Conservation (phyloP, 37 sponge, comb jelly and placozoan genomes). For the Chondrilla cf. caribensis region DNA sequence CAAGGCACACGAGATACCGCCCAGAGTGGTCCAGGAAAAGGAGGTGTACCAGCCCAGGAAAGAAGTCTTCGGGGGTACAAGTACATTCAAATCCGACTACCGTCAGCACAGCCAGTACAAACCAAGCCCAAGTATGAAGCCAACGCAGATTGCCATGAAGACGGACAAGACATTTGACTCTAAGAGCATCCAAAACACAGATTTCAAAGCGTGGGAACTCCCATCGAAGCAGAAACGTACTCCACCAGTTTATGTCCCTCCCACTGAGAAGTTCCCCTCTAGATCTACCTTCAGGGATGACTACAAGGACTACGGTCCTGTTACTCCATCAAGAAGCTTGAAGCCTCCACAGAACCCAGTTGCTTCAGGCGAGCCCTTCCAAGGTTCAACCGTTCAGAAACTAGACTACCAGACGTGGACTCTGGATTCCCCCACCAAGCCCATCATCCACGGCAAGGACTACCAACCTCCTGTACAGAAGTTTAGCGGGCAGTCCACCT, state of each 20-base stretch:
- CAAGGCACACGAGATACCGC: slow-evolving; percentile 36
- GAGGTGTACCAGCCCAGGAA: slow-evolving; percentile 46
- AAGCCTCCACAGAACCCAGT: slow-evolving; percentile 28
- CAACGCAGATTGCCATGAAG: slow-evolving; percentile 13
- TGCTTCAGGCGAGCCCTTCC: slow-evolving; percentile 15
- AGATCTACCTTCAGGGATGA: slow-evolving; percentile 36
- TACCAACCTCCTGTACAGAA: slow-evolving; percentile 59
- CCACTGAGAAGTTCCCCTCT: slow-evolving; percentile 50
- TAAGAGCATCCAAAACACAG: slow-evolving; percentile 11
- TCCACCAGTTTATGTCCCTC: slow-evolving; percentile 47
- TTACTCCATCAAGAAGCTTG: slow-evolving; percentile 25
- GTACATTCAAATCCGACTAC: slow-evolving; percentile 54
- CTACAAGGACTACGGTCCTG: slow-evolving; percentile 42
- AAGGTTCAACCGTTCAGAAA: slow-evolving; percentile 38
- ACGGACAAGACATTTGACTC: slow-evolving; percentile 53
- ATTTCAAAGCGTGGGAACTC: slow-evolving; percentile 58
- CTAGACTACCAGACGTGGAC: slow-evolving; percentile 56
- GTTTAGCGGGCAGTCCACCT: slow-evolving; percentile 63
- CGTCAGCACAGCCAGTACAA: slow-evolving; percentile 19
- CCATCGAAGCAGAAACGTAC: slow-evolving; percentile 44
- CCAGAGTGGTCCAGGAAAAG: slow-evolving; percentile 22
- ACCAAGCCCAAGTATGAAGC: slow-evolving; percentile 41
- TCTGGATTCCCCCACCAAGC: slow-evolving; percentile 17
- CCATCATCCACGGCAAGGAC: slow-evolving; percentile 23
- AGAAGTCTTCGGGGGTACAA: slow-evolving; percentile 26